Base-by-base conservation (phyloP, 2,797 vertebrate genomes). In the Enteromius argenteus region DNA sequence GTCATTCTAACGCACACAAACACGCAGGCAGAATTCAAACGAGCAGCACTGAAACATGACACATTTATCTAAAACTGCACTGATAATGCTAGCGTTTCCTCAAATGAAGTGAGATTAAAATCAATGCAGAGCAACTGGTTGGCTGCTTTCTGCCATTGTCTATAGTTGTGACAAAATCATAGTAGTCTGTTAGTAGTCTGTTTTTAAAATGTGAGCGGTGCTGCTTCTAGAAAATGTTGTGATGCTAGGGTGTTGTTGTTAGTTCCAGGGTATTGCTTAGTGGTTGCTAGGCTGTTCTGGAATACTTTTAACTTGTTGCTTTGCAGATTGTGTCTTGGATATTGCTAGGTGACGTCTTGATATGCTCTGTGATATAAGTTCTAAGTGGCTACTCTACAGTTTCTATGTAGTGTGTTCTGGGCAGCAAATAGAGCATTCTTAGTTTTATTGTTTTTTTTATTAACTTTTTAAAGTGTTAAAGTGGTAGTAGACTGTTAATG, bases 11-110 rank as follows among this genome's bases (percentile, higher is more conserved):
- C 37, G 64, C 56, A 60, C 32, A 21, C 83, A 51, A 81, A 56
- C 51, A 84, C 11, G 42, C 32, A 56, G 27, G 32, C 39, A 71
- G 51, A 81, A 51, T 56, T 69, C 81, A 79, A 44, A 68, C 32
- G 23, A 17, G 64, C 19, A 67, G 35, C 30, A 80, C 86, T 81
- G 89, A 91, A 90, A 89, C 89, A 90, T 77, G 68, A 72, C 75
- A 81, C 53, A 37, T 79, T 62, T 37, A 56, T 35, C 8, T 32
- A 42, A 77, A 44, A 35, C 64, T n/a, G 7, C 49, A 42, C 4
- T 60, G 39, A 4, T 21, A 23, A 68, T 60, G 64, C 73, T 75
- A 76, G 14, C 35, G 19, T 78, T 69, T 23, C 15, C 15, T 67
- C 2, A n/a, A 2, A 62, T 19, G 2, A 49, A 78, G 66, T 51